These are phyloP conservation scores for Varecia variegata DNA, from an alignment of 2,797 vertebrate genomes.

Conservation along the genomic window DNA sequence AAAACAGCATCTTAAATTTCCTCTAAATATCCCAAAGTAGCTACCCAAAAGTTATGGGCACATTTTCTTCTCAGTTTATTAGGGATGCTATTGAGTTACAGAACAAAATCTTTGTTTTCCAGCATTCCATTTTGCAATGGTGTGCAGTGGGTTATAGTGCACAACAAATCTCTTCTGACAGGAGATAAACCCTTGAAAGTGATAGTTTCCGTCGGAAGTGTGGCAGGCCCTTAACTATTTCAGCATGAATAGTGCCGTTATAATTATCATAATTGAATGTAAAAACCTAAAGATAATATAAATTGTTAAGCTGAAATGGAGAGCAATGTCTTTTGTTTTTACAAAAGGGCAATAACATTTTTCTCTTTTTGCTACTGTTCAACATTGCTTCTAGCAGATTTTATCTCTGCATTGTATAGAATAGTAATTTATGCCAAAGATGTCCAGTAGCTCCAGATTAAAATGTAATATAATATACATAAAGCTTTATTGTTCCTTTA, in stretches of 20 bases:
- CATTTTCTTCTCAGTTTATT: slow-evolving; percentile 2
- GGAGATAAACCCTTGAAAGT: slow-evolving; percentile 26
- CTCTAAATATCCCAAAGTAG: background rate
- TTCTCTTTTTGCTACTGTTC: slow-evolving; percentile 60
- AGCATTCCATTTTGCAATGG: background rate
- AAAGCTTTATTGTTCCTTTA: slow-evolving; percentile 76
- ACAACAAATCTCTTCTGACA: background rate
- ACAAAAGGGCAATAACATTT: slow-evolving; percentile 59
- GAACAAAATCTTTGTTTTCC: slow-evolving; percentile 47
- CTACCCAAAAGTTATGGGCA: background rate
- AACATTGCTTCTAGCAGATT: slow-evolving; percentile 70
- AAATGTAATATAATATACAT: slow-evolving; percentile 65
- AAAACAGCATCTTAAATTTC: slow-evolving; percentile 34
- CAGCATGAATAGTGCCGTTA: background rate
- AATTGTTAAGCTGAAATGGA: slow-evolving; percentile 69
- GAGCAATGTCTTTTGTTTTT: slow-evolving; percentile 71
- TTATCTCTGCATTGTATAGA: slow-evolving; percentile 14
- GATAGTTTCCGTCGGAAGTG: background rate
- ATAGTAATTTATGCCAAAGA: slow-evolving; percentile 65
- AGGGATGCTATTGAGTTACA: background rate
- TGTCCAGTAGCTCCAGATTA: slow-evolving; percentile 68
- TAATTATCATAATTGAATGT: slow-evolving; percentile 61
- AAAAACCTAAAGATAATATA: slow-evolving; percentile 64
- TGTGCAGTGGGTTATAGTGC: background rate
- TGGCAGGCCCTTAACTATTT: slow-evolving; percentile 57